Evolutionary conservation across 2,797 vertebrate genomes (phyloP).

Genomic region (Leucoraja ocellata): DNA sequence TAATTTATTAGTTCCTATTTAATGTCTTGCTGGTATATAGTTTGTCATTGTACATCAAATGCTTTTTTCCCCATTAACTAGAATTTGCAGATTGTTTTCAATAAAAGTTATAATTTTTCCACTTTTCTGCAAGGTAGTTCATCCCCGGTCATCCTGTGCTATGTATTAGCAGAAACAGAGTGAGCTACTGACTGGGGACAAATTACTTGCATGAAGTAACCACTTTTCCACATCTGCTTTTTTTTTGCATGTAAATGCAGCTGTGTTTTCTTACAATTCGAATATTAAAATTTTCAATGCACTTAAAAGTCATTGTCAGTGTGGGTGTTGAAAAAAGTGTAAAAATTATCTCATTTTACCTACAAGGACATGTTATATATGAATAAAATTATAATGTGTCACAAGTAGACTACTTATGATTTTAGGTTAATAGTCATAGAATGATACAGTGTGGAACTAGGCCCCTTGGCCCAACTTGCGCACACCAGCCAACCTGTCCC

Average conservation of each 20-base stretch:
- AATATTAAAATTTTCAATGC: slow-evolving; percentile 5
- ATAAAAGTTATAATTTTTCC: neutral
- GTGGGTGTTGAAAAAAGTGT: neutral
- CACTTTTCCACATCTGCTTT: neutral
- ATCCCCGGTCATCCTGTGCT: too few species aligned
- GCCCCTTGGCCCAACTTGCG: too few species aligned
- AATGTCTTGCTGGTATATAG: neutral
- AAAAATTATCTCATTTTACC: neutral
- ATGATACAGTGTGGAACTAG: too few species aligned
- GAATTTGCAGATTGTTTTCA: neutral
- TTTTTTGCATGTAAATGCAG: neutral
- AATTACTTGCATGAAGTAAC: neutral
- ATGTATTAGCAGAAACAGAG: too few species aligned
- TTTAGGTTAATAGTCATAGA: neutral
- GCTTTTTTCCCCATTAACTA: neutral
- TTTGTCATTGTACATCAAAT: neutral
- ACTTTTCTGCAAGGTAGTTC: too few species aligned
- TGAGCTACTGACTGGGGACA: too few species aligned
- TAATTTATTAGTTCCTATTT: neutral
- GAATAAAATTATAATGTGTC: neutral
- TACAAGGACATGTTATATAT: neutral
- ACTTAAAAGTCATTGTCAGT: neutral
- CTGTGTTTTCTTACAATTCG: neutral
- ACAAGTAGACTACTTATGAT: neutral
- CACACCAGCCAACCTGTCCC: too few species aligned